A percentile compares a stretch with the other conserved stretches of the same genome.
These are phyloP conservation scores for Drosophila quasianomalipes DNA, from an alignment of 2,888 invertebrate genomes.

Conservation along the genomic window DNA sequence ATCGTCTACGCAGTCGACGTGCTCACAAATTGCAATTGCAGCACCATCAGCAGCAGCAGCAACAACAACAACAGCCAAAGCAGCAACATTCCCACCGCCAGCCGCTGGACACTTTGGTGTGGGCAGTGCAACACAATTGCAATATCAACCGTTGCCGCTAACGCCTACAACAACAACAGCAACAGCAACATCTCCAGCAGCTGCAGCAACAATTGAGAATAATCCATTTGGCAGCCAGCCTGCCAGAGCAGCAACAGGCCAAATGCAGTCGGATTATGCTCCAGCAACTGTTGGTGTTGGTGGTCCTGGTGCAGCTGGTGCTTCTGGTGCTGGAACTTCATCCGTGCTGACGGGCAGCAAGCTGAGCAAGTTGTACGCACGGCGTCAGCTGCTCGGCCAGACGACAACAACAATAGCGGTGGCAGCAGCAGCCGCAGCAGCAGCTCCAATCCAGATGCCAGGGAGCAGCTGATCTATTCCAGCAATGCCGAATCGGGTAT, in stretches of 20 bases:
- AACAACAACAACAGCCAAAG: neutral
- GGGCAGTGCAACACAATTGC: conserved; percentile 67
- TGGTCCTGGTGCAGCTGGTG: conserved; percentile 2
- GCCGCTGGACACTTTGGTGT: conserved; percentile 70
- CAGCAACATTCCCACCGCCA: conserved; percentile 13
- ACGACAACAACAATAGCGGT: conserved; percentile 23
- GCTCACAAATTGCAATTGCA: conserved; percentile 68
- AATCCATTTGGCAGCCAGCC: conserved; percentile 24
- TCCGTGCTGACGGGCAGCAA: conserved; percentile 53
- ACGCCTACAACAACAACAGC: conserved; percentile 36
- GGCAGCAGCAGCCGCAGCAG: conserved; percentile 14
- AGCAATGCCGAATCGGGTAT: conserved; percentile 59
- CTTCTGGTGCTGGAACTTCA: conserved; percentile 5
- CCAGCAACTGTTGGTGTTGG: conserved; percentile 4
- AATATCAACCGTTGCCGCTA: conserved; percentile 82
- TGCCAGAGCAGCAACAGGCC: conserved; percentile 36
- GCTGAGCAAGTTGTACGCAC: conserved; percentile 68
- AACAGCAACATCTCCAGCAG: conserved; percentile 10
- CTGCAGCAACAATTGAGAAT: conserved; percentile 17
- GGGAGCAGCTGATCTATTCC: conserved; percentile 36
- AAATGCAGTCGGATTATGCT: conserved; percentile 23
- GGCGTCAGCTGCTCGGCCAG: conserved; percentile 66
- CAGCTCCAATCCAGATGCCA: conserved; percentile 57
- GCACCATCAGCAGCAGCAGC: neutral
- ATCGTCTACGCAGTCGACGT: conserved; percentile 80